Base-by-base conservation (phyloP, 2,888 invertebrate genomes). In the Aleiodes alternator region DNA sequence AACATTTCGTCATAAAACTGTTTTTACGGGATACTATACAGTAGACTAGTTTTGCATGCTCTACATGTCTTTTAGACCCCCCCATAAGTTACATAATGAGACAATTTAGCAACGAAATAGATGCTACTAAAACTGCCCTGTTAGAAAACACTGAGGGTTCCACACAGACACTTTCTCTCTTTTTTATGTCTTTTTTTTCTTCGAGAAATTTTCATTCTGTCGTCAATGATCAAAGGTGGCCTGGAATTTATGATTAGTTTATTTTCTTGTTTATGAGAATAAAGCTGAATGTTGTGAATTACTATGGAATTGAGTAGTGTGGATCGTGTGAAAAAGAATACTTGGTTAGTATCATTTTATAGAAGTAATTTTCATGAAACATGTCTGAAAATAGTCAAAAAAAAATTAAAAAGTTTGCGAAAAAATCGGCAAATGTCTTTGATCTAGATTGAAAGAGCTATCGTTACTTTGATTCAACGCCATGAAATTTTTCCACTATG, bases 31-130 rank as follows among this genome's bases (percentile, higher is more conserved):
- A 43, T 51, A 51, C 31, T 14, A 9, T 38, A 59, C 68, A 11
- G 71, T 59, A 78, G 82, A 83, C 84, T 82, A 82, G 84, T 84
- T 82, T 64, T 75, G 69, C 48, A 69, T 75, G 82, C 83, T 81
- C 75, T 83, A 82, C 82, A 64, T 34, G 64, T 66, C 72, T 38
- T 69, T 69, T 57, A 31, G 80, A 80, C 80, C 87, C 87, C 87
- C 87, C 87, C 86, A 85, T 86, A 85, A 86, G 78, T 73, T 57
- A 53, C 78, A 83, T 89, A 89, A 89, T 88, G 88, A 89, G 88
- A 83, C 87, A 87, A 89, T 89, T 89, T 89, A 88, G 85, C 85
- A 84, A 83, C 86, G 82, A 84, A 88, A 88, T 87, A 81, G 43
- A 43, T 82, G 79, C 80, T 83, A 80, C 76, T 80, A 83, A 82